Evolutionary conservation across 2,888 invertebrate genomes (phyloP).

Genomic region (Ophion costatus): DNA sequence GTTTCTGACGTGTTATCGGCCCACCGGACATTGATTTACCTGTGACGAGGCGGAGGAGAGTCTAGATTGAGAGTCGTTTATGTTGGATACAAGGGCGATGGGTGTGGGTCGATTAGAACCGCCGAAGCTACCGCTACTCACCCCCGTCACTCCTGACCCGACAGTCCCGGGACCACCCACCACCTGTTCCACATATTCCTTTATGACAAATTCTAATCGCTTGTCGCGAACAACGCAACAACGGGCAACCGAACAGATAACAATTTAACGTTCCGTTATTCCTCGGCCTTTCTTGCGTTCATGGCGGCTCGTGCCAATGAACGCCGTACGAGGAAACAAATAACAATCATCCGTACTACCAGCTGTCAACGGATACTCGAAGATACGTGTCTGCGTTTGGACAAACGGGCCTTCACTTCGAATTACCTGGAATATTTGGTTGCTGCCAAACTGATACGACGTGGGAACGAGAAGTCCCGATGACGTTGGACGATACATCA

Average conservation of each 20-base stretch:
- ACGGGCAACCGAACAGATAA: background rate
- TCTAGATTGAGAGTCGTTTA: conserved; percentile 83
- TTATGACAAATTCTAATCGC: conserved; percentile 68
- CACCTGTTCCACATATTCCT: conserved; percentile 81
- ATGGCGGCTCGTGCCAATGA: background rate
- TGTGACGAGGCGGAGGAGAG: conserved; percentile 80
- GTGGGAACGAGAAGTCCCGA: conserved; percentile 86
- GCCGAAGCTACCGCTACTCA: conserved; percentile 84
- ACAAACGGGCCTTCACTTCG: background rate
- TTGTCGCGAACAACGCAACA: conserved; percentile 66
- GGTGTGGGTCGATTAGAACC: conserved; percentile 83
- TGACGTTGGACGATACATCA: conserved; percentile 89
- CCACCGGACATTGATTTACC: conserved; percentile 77
- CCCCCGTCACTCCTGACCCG: conserved; percentile 80
- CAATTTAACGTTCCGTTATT: background rate
- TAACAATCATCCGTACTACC: conserved; percentile 3
- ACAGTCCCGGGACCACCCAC: conserved; percentile 84
- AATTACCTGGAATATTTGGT: conserved; percentile 88
- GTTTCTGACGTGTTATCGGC: conserved; percentile 63
- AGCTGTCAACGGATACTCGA: conserved; percentile 29
- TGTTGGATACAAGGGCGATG: conserved; percentile 85
- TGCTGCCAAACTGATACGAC: conserved; percentile 86
- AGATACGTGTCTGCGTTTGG: conserved; percentile 36
- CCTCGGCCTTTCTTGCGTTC: conserved; percentile 13
- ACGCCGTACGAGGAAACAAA: background rate